phyloP scores from a whole-genome alignment of 2,797 vertebrate genomes.

The Aphelocoma californica region DNA sequence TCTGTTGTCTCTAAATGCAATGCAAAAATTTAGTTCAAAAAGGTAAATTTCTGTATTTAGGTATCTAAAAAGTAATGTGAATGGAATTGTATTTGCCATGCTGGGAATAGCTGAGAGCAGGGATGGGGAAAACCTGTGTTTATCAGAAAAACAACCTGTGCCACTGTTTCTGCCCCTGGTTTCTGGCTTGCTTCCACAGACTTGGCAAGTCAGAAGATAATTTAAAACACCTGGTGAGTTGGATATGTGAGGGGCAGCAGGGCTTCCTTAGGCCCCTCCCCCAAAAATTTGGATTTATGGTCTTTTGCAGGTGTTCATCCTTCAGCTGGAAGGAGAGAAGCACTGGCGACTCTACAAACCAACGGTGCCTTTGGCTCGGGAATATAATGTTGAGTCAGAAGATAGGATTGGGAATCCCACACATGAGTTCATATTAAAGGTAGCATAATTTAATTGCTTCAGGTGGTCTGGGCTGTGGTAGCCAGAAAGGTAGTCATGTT shows the following conservation, averaged over 20 bases:
- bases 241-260: background rate
- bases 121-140: background rate
- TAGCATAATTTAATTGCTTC: background rate
- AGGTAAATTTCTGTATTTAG: background rate
- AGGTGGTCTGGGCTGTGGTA: background rate
- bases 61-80: background rate
- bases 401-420: constrained; percentile 82
- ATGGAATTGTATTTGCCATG: background rate
- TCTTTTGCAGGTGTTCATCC: constrained; percentile 84
- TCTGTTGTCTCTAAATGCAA: background rate
- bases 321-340: constrained; percentile 92
- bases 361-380: constrained; percentile 82
- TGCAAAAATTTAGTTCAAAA: background rate
- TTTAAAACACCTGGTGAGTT: background rate
- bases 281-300: background rate
- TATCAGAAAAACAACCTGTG: background rate
- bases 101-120: background rate
- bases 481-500: background rate
- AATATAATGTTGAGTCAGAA: constrained; percentile 84
- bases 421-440: constrained; percentile 86
- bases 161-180: background rate
- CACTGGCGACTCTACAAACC: constrained; percentile 88
- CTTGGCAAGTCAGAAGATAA: background rate
- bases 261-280: background rate
- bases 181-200: background rate